Conservation (phyloP, 2,888 invertebrate species). For the Cephus pulcher region DNA sequence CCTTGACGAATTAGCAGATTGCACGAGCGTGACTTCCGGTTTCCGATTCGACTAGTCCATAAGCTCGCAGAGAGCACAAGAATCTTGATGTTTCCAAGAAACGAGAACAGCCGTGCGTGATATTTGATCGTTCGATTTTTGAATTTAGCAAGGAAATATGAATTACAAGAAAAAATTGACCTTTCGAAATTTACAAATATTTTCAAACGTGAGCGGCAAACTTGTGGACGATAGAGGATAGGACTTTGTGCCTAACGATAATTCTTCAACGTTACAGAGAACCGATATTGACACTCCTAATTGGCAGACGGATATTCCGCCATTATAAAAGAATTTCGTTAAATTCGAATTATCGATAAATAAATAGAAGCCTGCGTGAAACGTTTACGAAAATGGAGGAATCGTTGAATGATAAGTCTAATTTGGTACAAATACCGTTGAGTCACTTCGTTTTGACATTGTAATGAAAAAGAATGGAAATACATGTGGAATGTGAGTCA, state of each 20-base stretch:
- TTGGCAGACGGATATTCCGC: background rate
- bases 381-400: background rate
- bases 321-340: background rate
- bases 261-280: background rate
- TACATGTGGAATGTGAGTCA: too few species aligned
- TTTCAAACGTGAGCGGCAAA: background rate
- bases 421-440: background rate
- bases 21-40: background rate
- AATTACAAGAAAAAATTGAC: background rate
- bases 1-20: background rate
- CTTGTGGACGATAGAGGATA: background rate
- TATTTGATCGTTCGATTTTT: background rate
- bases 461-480: background rate
- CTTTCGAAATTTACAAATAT: background rate
- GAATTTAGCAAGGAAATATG: background rate
- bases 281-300: background rate
- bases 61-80: background rate
- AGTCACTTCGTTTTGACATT: background rate
- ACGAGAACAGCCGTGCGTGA: background rate
- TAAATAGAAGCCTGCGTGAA: background rate
- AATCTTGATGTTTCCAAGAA: background rate
- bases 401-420: background rate
- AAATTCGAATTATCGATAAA: background rate
- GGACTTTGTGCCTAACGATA: background rate
- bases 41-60: background rate